Evolutionary conservation across 2,797 vertebrate genomes (phyloP).

Genomic region (Podarcis lilfordi): DNA sequence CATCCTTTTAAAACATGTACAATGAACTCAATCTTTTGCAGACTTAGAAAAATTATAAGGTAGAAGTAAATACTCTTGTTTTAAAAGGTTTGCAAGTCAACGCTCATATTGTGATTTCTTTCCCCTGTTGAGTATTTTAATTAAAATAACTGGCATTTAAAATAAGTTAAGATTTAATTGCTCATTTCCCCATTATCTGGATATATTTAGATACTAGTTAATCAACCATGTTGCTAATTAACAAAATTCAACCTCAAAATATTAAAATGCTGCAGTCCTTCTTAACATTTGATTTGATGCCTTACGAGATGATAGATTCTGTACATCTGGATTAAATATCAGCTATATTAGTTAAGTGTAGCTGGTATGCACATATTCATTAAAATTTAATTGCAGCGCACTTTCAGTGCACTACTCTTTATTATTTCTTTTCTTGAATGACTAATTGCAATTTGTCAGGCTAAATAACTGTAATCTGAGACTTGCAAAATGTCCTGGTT

Average conservation of each 20-base stretch:
- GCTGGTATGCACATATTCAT: neutral
- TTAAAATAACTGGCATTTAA: conserved; percentile 5
- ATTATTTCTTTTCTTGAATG: neutral
- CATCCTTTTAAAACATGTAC: neutral
- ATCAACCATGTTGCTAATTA: neutral
- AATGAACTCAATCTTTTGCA: neutral
- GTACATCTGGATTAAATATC: neutral
- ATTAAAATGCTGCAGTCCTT: neutral
- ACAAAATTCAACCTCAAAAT: conserved; percentile 4
- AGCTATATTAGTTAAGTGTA: conserved; percentile 6
- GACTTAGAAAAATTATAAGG: neutral
- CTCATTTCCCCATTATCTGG: neutral
- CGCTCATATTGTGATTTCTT: neutral
- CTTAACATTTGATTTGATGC: neutral
- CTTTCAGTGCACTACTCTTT: neutral
- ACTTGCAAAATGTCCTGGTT: too few relatives aligned
- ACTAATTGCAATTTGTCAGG: neutral
- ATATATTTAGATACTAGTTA: conserved; percentile 13
- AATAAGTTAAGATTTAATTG: neutral
- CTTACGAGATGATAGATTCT: neutral
- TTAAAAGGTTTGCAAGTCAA: neutral
- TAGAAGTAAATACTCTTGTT: too few relatives aligned
- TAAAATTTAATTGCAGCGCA: neutral
- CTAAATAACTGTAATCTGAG: neutral
- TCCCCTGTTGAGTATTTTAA: neutral